Evolutionary conservation across 2,797 vertebrate species (phyloP).

Genomic region (Triplophysa bombifrons): DNA sequence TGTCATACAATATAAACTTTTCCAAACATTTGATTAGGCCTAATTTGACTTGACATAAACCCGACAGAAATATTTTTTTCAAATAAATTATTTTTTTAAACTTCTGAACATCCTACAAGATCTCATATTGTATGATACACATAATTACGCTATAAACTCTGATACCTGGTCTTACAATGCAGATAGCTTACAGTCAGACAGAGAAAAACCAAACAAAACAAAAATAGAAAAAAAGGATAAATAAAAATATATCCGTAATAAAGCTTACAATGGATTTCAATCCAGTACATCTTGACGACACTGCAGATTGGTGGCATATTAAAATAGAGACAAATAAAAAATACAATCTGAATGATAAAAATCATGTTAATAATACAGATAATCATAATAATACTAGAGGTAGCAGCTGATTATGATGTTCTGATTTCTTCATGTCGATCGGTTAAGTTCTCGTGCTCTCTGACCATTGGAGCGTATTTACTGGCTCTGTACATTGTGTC

Average conservation of each 20-base stretch:
- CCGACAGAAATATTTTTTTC: conserved; percentile 20
- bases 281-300: conserved; percentile 53
- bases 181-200: conserved; percentile 50
- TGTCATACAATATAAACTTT: conserved; percentile 29
- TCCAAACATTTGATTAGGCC: conserved; percentile 19
- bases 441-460: conserved; percentile 67
- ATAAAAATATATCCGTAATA: conserved; percentile 76
- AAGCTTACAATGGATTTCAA: conserved; percentile 76
- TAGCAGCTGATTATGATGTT: conserved; percentile 94
- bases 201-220: conserved; percentile 38
- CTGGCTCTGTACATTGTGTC: conserved; percentile 52
- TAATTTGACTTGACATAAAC: conserved; percentile 25
- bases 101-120: conserved; percentile 37
- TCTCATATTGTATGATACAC: conserved; percentile 43
- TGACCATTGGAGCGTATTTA: conserved; percentile 10
- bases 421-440: conserved; percentile 61
- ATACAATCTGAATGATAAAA: conserved; percentile 76
- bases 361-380: conserved; percentile 65
- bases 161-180: conserved; percentile 64
- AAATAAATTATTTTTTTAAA: conserved; percentile 40
- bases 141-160: conserved; percentile 52
- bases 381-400: conserved; percentile 88
- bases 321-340: conserved; percentile 77
- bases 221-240: conserved; percentile 54
- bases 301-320: conserved; percentile 72